Base-by-base conservation (phyloP, 2,888 invertebrate species). In the Rhagophthalmus giganteus region DNA sequence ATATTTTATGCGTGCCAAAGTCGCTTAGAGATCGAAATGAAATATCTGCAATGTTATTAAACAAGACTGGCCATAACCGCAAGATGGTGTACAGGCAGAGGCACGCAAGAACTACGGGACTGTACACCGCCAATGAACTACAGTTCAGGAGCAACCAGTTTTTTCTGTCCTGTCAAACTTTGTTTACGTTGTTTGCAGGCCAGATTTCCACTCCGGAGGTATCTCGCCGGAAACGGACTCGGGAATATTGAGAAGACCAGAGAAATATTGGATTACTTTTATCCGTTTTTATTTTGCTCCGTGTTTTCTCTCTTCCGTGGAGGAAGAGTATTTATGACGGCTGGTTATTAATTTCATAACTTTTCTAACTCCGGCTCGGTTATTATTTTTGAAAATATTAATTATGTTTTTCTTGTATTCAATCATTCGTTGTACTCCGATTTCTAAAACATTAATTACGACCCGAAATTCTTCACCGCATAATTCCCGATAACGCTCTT, bases 171-270 rank as follows among this genome's bases (percentile, higher is more conserved):
- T 59, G 59, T 59, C 59, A 59, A 59, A 59, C 55, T 57, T 59
- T 59, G 57, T 57, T 59, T 57, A 59, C 54, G 59, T 59, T 59
- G 59, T 59, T 59, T 57, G 48, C 57, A 41, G 54, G 41, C 54
- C 59, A 59, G 59, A 59, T 59, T 57, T 59, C 50, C 59, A 47
- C 52, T 46, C 38, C 54, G 54, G 50, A 46, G 46, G 53, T 46
- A 50, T 45, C 44, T 52, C 40, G 26, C 48, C 47, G 42, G 47
- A 53, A 53, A 53, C 53, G 53, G 53, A 53, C 53, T 44, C 37
- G 38, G 48, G 53, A 53, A 53, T 53, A 53, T 53, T 53, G 47
- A 53, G 53, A 48, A 47, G 53, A 48, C 41, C 48, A 41, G 41
- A 53, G 50, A 53, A 53, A 53, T 53, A 53, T 53, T 48, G 44